Percentiles rank a stretch among this genome's conserved stretches.
These are phyloP conservation scores for Stomatorhinus ivindoensis DNA, from an alignment of 2,113 vertebrate genomes.

Conservation along the genomic window DNA sequence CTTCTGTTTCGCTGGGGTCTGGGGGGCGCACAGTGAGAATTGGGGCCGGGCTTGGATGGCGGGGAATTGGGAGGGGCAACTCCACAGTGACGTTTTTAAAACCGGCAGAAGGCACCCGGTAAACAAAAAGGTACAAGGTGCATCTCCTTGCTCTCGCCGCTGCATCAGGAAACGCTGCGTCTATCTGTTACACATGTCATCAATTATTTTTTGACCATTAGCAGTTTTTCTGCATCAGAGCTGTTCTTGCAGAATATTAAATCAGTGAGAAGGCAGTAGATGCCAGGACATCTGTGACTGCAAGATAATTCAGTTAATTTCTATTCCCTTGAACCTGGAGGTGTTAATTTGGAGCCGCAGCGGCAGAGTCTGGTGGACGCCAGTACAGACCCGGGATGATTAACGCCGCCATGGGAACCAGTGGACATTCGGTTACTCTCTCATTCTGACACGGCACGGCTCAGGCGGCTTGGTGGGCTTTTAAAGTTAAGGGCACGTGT, in stretches of 20 bases:
- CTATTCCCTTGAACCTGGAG: conserved; percentile 93
- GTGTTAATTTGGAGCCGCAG: conserved; percentile 90
- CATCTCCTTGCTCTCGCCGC: not conserved
- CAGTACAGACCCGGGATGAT: conserved; percentile 93
- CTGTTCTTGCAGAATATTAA: conserved; percentile 81
- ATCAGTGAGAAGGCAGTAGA: conserved; percentile 72
- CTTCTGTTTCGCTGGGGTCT: not conserved
- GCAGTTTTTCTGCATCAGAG: conserved; percentile 75
- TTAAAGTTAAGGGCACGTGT: conserved; percentile 68
- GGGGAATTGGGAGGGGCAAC: not conserved
- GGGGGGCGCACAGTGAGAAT: not conserved
- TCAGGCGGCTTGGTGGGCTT: conserved; percentile 61
- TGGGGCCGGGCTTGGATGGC: not conserved
- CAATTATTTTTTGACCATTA: conserved; percentile 87
- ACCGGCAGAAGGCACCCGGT: not conserved
- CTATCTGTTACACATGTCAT: conserved; percentile 65
- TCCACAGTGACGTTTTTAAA: not conserved
- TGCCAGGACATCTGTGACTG: conserved; percentile 85
- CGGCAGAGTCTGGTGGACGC: conserved; percentile 86
- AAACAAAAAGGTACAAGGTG: not conserved
- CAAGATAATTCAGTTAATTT: conserved; percentile 94
- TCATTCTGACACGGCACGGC: conserved; percentile 78
- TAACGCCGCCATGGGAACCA: conserved; percentile 85
- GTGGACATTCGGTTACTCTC: conserved; percentile 81
- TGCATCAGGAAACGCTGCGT: conserved; percentile 32